A percentile compares a stretch with the other conserved stretches of the same genome.
Conservation (phyloP, 2,113 vertebrate species). For the Heptranchias perlo region DNA sequence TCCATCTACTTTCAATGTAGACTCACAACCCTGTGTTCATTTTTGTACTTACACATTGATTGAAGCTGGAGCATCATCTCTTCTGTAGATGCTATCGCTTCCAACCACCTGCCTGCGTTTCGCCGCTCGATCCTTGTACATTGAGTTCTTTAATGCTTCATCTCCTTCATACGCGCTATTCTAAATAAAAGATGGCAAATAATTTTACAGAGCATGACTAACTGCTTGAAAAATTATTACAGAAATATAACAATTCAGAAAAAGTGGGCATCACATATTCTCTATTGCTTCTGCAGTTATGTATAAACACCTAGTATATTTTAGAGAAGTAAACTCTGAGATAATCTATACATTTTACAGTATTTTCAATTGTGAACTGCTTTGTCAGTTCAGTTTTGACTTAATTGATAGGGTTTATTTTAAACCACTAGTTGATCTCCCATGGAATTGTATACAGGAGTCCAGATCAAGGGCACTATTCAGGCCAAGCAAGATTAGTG, state of each 20-base stretch:
- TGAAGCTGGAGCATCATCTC: conserved; percentile 85
- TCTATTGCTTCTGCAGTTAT: too few species aligned
- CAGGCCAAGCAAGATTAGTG: neutral
- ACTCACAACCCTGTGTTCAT: neutral
- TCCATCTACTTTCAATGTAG: too few species aligned
- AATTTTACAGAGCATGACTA: neutral
- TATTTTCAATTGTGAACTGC: neutral
- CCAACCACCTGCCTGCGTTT: conserved; percentile 80
- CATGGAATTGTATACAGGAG: neutral
- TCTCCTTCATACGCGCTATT: conserved; percentile 77
- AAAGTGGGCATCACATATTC: neutral
- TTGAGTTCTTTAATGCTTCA: conserved; percentile 74
- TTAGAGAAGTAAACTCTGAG: neutral
- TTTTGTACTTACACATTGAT: conserved; percentile 71
- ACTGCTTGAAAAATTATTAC: neutral
- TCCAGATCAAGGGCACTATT: neutral
- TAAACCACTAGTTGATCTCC: too few species aligned
- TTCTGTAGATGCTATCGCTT: conserved; percentile 82
- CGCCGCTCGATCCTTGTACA: conserved; percentile 85
- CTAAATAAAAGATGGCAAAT: conserved; percentile 55
- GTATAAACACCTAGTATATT: conserved; percentile 4
- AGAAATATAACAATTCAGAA: neutral
- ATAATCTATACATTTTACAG: neutral
- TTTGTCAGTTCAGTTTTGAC: neutral
- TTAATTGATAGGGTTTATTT: neutral